A percentile compares a stretch with the other conserved stretches of the same genome.
Evolutionary conservation across 2,888 invertebrate genomes (phyloP).

Genomic region (Ethmia dodecea): DNA sequence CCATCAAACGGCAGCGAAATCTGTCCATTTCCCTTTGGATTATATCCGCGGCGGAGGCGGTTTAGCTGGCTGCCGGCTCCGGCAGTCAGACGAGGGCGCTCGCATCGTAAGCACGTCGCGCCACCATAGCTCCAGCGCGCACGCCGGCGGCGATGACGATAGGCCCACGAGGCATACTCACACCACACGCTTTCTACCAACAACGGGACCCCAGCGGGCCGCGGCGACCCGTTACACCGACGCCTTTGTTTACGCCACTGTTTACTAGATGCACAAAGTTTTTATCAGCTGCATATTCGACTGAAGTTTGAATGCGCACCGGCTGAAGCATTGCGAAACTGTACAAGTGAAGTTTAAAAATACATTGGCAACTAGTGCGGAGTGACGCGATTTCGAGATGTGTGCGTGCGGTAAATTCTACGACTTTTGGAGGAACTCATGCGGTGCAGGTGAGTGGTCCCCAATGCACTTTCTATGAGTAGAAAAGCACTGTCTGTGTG

Average conservation of each 20-base stretch:
- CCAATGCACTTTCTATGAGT: constrained; percentile 34
- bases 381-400: constrained; percentile 64
- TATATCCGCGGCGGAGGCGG: constrained; percentile 17
- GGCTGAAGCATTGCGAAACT: constrained; percentile 70
- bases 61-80: constrained; percentile 5
- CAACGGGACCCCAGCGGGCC: constrained; percentile 49
- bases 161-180: constrained; percentile 30
- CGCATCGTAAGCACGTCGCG: constrained; percentile 51
- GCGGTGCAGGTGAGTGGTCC: constrained; percentile 68
- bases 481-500: not conserved
- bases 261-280: constrained; percentile 51
- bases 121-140: constrained; percentile 25
- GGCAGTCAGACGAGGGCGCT: constrained; percentile 64
- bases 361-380: constrained; percentile 67
- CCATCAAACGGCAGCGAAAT: constrained; percentile 26
- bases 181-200: constrained; percentile 52
- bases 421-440: constrained; percentile 72
- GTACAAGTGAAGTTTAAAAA: constrained; percentile 76
- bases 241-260: constrained; percentile 19
- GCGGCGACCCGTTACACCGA: constrained; percentile 50
- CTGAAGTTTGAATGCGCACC: constrained; percentile 53
- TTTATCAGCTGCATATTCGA: constrained; percentile 45
- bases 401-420: constrained; percentile 72
- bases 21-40: constrained; percentile 28
- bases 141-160: constrained; percentile 10